Base-by-base conservation (phyloP, 1,140 invertebrate species). In the Drosophila virilis region DNA sequence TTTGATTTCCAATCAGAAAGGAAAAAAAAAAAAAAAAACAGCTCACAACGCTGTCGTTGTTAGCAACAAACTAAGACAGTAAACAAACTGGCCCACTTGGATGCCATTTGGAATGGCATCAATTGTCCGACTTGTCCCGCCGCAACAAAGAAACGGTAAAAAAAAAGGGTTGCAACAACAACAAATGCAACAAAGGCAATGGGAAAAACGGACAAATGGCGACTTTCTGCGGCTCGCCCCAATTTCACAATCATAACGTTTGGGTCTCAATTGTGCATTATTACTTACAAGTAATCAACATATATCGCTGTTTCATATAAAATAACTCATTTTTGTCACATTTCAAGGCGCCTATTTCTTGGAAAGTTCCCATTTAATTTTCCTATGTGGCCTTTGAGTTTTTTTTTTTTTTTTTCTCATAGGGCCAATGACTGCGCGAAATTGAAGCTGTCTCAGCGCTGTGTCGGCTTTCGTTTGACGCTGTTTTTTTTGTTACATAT, bases 381-480 rank as follows among this genome's bases (percentile, higher is more conserved):
- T 51, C 73, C 61, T 68, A 88, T 88, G 84, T 88, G 83, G 83
- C 83, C 84, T 67, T 85, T 59, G 38, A 45, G 32, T 73, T 65
- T 72, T 80, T 80, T 17, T 80, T 73, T 65, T 72, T 80, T 80
- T 17, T 80, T 37, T 70, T 37, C 48, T 67, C 74, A 37, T 57
- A 58, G 59, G 68, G 73, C 69, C 82, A 73, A 89, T 89, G 84
- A 89, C 84, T 90, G 77, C 65, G 84, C 84, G 80, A 80, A 84
- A 68, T 84, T 89, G 69, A 71, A 70, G 64, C 57, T 67, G 62
- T 61, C 65, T 58, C 61, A 66, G 37, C 45, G 54, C 13, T 55
- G 15, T 74, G 80, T 80, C 85, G 85, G 84, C 85, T 50, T 74
- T 70, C 35, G 38, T 57, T 76, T 59, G 2, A 1, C 33, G 28